These are phyloP conservation scores for Ennomos quercinarius DNA, from an alignment of 2,888 invertebrate species.

Conservation along the genomic window DNA sequence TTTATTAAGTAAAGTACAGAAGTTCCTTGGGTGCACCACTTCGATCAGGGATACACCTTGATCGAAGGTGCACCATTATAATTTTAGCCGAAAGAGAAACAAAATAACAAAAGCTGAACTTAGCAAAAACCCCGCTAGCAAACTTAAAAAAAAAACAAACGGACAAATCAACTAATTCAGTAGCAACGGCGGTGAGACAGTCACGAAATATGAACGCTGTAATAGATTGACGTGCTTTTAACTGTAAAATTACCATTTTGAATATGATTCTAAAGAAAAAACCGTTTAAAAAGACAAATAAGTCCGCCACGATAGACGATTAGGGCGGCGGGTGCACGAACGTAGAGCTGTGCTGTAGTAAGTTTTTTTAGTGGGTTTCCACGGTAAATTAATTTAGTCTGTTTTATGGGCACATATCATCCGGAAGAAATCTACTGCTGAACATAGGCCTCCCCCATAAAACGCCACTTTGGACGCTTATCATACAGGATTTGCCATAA, in stretches of 20 bases:
- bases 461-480: no score
- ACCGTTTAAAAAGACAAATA: slow-evolving; percentile 45
- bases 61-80: no score
- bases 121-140: slow-evolving; percentile 4
- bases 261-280: slow-evolving; percentile 64
- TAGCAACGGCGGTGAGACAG: slow-evolving; percentile 48
- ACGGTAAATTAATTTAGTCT: slow-evolving; percentile 39
- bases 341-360: slow-evolving; percentile 46
- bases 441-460: no score
- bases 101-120: slow-evolving; percentile 16
- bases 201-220: slow-evolving; percentile 73
- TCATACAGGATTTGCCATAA: no score
- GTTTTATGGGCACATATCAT: slow-evolving; percentile 11
- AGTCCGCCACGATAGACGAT: slow-evolving; percentile 55
- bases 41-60: no score
- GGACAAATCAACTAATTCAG: slow-evolving; percentile 27
- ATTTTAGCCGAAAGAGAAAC: slow-evolving; percentile 4
- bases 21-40: no score
- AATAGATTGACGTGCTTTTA: slow-evolving; percentile 83
- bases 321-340: slow-evolving; percentile 64
- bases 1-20: no score
- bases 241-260: slow-evolving; percentile 61
- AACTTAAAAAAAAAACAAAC: slow-evolving; percentile 35
- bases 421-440: no score
- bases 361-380: slow-evolving; percentile 71